Conservation (phyloP, 2,797 vertebrate species). For the Glyptemys insculpta region DNA sequence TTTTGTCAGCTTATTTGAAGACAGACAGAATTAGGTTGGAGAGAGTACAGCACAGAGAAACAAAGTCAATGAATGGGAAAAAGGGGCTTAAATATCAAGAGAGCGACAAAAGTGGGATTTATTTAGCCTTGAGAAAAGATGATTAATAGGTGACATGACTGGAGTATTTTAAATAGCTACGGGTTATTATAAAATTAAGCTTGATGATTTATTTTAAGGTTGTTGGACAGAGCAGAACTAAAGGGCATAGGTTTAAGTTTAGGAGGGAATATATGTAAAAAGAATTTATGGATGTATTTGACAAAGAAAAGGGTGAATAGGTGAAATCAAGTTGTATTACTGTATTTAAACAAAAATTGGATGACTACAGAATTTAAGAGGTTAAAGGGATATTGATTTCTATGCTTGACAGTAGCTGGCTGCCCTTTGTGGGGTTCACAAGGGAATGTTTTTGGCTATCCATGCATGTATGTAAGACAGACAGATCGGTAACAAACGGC, state of each 20-base stretch:
- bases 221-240: background rate
- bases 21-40: slow-evolving; percentile 58
- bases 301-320: background rate
- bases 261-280: background rate
- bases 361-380: background rate
- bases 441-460: background rate
- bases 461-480: background rate
- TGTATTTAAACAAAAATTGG: slow-evolving; percentile 11
- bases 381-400: background rate
- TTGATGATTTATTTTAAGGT: slow-evolving; percentile 25
- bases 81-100: slow-evolving; percentile 13
- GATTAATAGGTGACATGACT: background rate
- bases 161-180: slow-evolving; percentile 20
- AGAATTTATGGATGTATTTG: background rate
- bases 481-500: background rate
- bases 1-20: slow-evolving; percentile 41
- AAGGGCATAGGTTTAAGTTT: background rate
- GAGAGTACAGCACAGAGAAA: background rate
- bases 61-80: slow-evolving; percentile 48
- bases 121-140: slow-evolving; percentile 35
- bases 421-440: background rate
- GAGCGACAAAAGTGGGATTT: background rate
- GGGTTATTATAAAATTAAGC: slow-evolving; percentile 43
- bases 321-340: background rate
- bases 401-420: background rate